These are phyloP conservation scores for Clarias gariepinus DNA, from an alignment of 2,113 vertebrate genomes.

Conservation along the genomic window DNA sequence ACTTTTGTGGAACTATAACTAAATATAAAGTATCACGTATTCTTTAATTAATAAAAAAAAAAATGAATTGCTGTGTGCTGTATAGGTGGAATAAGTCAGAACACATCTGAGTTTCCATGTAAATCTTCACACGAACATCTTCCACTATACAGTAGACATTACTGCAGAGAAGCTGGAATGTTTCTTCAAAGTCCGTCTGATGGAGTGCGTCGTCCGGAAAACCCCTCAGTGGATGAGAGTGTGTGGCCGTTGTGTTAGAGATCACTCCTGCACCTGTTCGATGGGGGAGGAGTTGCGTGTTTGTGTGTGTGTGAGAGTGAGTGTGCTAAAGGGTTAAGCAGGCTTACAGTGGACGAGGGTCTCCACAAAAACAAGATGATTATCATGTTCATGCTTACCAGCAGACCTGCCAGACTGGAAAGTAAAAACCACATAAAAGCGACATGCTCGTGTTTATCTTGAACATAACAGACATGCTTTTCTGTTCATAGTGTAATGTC, in stretches of 20 bases:
- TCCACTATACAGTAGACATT: background rate
- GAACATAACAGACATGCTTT: background rate
- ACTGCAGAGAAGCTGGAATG: background rate
- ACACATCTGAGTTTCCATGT: background rate
- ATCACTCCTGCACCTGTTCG: slow-evolving; percentile 68
- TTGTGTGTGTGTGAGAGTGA: background rate
- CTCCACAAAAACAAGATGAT: slow-evolving; percentile 22
- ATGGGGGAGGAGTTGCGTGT: background rate
- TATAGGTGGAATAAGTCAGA: background rate
- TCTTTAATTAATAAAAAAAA: background rate
- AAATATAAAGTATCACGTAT: background rate
- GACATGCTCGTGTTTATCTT: background rate
- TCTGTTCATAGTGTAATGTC: background rate
- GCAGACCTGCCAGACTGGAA: slow-evolving; percentile 15
- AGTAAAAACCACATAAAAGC: slow-evolving; percentile 15
- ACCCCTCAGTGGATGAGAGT: slow-evolving; percentile 57
- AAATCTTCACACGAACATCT: background rate
- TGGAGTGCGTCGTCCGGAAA: slow-evolving; percentile 64
- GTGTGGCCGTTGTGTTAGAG: slow-evolving; percentile 66
- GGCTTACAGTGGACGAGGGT: slow-evolving; percentile 7
- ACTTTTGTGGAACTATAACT: background rate
- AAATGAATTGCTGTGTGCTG: background rate
- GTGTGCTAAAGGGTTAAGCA: background rate
- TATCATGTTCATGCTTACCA: slow-evolving; percentile 36
- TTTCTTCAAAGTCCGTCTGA: slow-evolving; percentile 38